Evolutionary conservation across 2,888 invertebrate species (phyloP).

Genomic region (Thera britannica): DNA sequence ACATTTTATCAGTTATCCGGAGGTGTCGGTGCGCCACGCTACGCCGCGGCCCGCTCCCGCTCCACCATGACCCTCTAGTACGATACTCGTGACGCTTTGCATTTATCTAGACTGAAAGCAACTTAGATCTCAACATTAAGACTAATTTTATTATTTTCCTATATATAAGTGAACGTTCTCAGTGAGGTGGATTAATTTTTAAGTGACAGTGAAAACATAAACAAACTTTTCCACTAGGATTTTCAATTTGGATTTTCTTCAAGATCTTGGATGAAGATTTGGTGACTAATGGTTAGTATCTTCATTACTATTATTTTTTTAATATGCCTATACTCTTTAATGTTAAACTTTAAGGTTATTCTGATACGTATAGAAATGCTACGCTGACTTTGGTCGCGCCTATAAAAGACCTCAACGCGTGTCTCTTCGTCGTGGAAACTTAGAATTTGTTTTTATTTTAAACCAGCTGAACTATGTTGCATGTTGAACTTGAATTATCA

Average conservation of each 20-base stretch:
- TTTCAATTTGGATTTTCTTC: slow-evolving; percentile 67
- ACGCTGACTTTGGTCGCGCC: slow-evolving; percentile 41
- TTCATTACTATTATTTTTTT: slow-evolving; percentile 23
- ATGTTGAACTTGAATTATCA: too few relatives aligned
- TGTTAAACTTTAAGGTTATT: slow-evolving; percentile 1
- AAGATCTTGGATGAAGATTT: slow-evolving; percentile 56
- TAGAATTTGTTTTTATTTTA: slow-evolving; percentile 15
- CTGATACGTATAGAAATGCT: not conserved
- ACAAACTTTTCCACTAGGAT: slow-evolving; percentile 66
- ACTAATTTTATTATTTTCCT: slow-evolving; percentile 72
- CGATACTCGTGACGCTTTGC: slow-evolving; percentile 67
- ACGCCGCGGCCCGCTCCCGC: slow-evolving; percentile 61
- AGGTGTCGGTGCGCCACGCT: slow-evolving; percentile 75
- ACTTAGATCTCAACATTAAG: slow-evolving; percentile 82
- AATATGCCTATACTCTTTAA: slow-evolving; percentile 22
- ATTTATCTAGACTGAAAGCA: slow-evolving; percentile 81
- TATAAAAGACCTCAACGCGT: slow-evolving; percentile 82
- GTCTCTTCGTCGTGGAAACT: slow-evolving; percentile 30
- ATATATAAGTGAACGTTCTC: slow-evolving; percentile 73
- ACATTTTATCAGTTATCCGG: slow-evolving; percentile 82
- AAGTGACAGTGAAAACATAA: slow-evolving; percentile 72
- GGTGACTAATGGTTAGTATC: slow-evolving; percentile 67
- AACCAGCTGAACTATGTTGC: not conserved
- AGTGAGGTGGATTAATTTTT: slow-evolving; percentile 74
- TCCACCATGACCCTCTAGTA: slow-evolving; percentile 69